Conservation (phyloP, 92 coral and sea anemone species). For the Paramuricea clavata region DNA sequence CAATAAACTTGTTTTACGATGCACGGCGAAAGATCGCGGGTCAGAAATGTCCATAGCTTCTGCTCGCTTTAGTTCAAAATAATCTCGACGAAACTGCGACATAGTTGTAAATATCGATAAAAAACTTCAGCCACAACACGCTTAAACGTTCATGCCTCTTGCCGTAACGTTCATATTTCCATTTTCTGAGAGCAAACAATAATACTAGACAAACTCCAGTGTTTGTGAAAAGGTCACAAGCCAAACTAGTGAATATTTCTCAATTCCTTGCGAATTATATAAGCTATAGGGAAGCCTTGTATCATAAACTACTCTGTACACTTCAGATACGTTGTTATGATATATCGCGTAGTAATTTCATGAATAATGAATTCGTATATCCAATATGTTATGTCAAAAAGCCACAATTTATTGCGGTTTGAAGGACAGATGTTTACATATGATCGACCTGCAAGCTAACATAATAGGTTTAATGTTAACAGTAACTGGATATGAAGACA, state of each 20-base stretch:
- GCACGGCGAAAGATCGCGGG: neutral
- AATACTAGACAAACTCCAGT: neutral
- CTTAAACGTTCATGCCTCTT: neutral
- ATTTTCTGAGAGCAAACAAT: neutral
- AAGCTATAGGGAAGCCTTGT: neutral
- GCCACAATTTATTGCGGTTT: slow-evolving; percentile 4
- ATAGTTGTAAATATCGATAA: neutral
- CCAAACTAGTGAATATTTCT: neutral
- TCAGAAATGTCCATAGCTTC: slow-evolving; percentile 32
- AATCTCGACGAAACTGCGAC: slow-evolving; percentile 24
- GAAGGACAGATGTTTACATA: neutral
- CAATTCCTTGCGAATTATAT: neutral
- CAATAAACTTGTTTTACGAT: neutral
- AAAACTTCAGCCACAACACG: neutral
- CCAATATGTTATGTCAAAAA: neutral
- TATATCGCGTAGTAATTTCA: neutral
- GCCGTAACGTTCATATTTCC: neutral
- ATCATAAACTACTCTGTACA: neutral
- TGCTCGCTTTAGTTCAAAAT: neutral
- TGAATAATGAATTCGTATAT: slow-evolving; percentile 9
- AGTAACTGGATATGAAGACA: too few species aligned
- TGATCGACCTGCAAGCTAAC: neutral
- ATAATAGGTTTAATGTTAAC: too few species aligned
- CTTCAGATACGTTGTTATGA: neutral
- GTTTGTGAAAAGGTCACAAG: neutral